Evolutionary conservation across 2,113 vertebrate species (phyloP).

Genomic region (Platichthys flesus): DNA sequence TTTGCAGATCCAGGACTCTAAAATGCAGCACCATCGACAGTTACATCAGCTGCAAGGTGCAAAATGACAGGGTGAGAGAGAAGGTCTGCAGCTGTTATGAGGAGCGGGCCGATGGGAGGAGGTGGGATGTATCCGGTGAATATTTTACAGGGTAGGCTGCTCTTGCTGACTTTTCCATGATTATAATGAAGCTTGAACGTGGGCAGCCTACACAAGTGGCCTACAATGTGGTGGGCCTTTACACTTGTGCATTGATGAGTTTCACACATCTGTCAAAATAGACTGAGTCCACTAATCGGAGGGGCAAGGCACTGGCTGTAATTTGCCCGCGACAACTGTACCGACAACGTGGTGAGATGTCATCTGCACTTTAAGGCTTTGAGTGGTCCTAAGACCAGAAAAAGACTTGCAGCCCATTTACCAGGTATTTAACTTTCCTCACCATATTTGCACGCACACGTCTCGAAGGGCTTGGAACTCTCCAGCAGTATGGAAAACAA

Average conservation of each 20-base stretch:
- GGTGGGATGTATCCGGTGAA: not conserved
- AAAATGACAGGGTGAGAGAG: not conserved
- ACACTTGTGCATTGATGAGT: too few relatives aligned
- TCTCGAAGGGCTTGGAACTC: not conserved
- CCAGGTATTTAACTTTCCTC: too few relatives aligned
- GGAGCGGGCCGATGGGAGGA: not conserved
- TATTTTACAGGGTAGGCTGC: not conserved
- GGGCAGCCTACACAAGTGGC: too few relatives aligned
- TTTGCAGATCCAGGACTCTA: not conserved
- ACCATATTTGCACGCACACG: not conserved
- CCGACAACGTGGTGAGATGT: too few relatives aligned
- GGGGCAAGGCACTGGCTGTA: too few relatives aligned
- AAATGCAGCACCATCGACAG: not conserved
- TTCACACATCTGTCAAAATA: too few relatives aligned
- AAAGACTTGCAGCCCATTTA: too few relatives aligned
- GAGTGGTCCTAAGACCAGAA: too few relatives aligned
- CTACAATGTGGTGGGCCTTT: too few relatives aligned
- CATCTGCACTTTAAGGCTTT: too few relatives aligned
- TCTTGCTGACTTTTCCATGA: not conserved
- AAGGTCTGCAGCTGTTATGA: not conserved
- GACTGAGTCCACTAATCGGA: too few relatives aligned
- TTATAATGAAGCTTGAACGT: not conserved
- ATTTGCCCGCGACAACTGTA: too few relatives aligned
- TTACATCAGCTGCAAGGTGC: not conserved
- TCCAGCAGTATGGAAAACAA: not conserved